Evolutionary conservation across 2,888 invertebrate genomes (phyloP), one percentile per base, ranked within the genome.

Genomic region (Aplocera efformata): DNA sequence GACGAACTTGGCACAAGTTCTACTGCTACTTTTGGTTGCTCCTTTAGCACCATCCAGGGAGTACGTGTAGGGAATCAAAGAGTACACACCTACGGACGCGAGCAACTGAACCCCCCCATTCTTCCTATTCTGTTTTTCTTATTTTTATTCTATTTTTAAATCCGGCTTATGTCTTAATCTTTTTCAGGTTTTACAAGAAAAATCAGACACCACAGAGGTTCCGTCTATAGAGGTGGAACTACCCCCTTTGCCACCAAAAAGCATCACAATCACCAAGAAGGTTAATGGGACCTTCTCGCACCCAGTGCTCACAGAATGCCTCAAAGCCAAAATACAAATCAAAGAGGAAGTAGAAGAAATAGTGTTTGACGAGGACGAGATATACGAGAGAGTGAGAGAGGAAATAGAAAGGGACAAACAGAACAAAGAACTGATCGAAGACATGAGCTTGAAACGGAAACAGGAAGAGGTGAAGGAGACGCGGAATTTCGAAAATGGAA

Each of bases 141-240:
- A 17, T 17, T 17, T 17, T 17, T 8, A 6, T 3, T 13, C 6
- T 25, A 4, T 25, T 11, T 4, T 13, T 63, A n/a, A n/a, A n/a
- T n/a, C n/a, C n/a, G n/a, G n/a, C n/a, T n/a, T n/a, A n/a, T n/a
- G n/a, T n/a, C n/a, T n/a, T n/a, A n/a, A n/a, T n/a, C n/a, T n/a
- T n/a, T n/a, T 75, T 0, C 73, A 84, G 84, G 62, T 50, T 7
- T 42, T 54, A 0, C 35, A 49, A 27, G 24, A 38, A 22, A 42
- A 47, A 24, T 49, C 47, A 1, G 85, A 85, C 47, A 42, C 53
- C 0, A 57, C 79, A 1, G 67, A 64, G 44, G 67, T 84, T 10
- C 84, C 84, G 33, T 55, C 60, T 3, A 49, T 75, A 51, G 64
- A 69, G 20, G 42, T 67, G 33, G 50, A 49, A 23, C 43, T 42